A percentile compares a stretch with the other conserved stretches of the same genome.
These are phyloP conservation scores for Plebejus melissa DNA, from an alignment of 2,888 invertebrate genomes.

Conservation along the genomic window DNA sequence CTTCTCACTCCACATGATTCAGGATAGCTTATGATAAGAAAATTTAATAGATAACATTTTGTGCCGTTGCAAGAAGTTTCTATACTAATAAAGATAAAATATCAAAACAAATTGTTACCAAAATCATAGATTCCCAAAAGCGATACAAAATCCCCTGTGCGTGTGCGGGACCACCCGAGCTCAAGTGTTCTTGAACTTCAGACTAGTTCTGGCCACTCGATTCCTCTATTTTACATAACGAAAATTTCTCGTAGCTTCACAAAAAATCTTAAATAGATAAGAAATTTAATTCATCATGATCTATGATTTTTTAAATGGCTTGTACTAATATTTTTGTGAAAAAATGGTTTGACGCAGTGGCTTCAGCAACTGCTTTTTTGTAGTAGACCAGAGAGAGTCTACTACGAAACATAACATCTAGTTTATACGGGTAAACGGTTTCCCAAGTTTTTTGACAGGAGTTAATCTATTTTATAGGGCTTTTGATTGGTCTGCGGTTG, in stretches of 20 bases:
- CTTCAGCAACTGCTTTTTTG: too few species aligned
- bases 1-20: too few species aligned
- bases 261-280: conserved; percentile 13
- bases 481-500: too few species aligned
- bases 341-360: not conserved
- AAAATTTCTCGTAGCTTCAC: conserved; percentile 31
- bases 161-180: conserved; percentile 64
- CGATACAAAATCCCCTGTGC: conserved; percentile 30
- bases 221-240: conserved; percentile 36
- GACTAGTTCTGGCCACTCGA: conserved; percentile 47
- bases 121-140: not conserved
- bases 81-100: not conserved
- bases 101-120: not conserved
- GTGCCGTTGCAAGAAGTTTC: too few species aligned
- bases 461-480: too few species aligned
- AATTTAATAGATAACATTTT: too few species aligned
- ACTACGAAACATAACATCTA: too few species aligned
- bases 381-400: too few species aligned
- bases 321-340: not conserved
- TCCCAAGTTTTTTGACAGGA: too few species aligned
- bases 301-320: not conserved
- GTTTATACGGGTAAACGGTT: too few species aligned
- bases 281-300: not conserved
- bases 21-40: too few species aligned
- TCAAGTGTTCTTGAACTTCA: conserved; percentile 51